phyloP scores from a whole-genome alignment of 1,140 invertebrate genomes.

The Saccostrea cuccullata region DNA sequence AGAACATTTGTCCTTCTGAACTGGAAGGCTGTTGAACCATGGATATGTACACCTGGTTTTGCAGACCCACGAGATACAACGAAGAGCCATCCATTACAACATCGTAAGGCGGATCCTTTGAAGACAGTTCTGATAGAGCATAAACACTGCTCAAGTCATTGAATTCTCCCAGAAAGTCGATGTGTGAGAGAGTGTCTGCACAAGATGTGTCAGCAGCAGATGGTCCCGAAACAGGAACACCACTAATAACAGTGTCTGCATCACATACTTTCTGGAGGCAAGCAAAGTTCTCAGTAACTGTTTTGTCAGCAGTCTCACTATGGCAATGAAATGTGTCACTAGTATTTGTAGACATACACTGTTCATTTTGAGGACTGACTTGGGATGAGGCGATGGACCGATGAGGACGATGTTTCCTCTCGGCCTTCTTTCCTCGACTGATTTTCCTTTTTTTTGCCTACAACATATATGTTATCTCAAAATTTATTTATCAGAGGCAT shows the following conservation, averaged over 20 bases:
- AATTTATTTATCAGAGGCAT: too few relatives aligned
- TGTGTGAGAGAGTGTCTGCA: neutral
- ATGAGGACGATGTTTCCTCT: neutral
- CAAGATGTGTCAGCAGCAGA: neutral
- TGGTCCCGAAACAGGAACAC: neutral
- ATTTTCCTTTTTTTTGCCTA: neutral
- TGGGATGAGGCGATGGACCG: too few relatives aligned
- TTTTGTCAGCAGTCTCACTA: neutral
- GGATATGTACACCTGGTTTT: neutral
- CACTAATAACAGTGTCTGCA: neutral
- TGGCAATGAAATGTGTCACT: neutral
- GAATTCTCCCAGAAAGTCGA: neutral
- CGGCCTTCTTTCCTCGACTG: neutral
- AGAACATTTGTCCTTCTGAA: neutral
- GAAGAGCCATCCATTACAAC: slow-evolving; percentile 17
- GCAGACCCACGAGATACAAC: neutral
- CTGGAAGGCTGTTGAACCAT: neutral
- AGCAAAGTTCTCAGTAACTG: neutral
- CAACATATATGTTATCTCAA: neutral
- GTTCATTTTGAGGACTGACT: neutral
- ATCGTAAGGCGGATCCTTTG: neutral
- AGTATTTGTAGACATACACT: neutral
- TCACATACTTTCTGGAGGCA: neutral
- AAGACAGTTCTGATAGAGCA: neutral
- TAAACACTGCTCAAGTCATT: neutral